Base-by-base conservation (phyloP, 1,140 invertebrate genomes). In the Latrodectus geometricus region DNA sequence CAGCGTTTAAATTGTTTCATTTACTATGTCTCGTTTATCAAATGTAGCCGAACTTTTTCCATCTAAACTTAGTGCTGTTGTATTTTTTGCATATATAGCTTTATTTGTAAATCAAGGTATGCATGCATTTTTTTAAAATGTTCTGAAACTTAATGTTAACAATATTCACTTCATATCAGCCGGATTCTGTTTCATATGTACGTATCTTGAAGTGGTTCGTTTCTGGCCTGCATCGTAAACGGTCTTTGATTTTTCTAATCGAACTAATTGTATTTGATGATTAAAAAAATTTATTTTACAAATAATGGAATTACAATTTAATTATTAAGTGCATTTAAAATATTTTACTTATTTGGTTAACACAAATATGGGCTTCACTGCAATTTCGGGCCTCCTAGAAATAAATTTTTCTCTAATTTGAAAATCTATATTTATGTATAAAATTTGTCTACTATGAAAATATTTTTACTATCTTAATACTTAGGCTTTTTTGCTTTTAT, bases 81-180 rank as follows among this genome's bases (percentile, higher is more conserved):
- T 97, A 89, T 97, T 97, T 91, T 90, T 95, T 49, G 91, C 95
- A 9, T 97, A 97, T 89, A 96, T 97, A 92, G 92, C 92, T 83
- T 91, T 96, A 20, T 96, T 96, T 90, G 94, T 96, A 50, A 95
- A 95, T 90, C 95, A 96, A 94, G 95, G 95, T 96, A 92, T 70
- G 50, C 83, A 66, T 81, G 72, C 21, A 65, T 76, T 52, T 77
- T 20, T 48, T 14, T 76, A 21, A 78, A 14, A 56, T 66, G 70
- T 54, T 20, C 54, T 66, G 68, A 15, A 5, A 50, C 61, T 85
- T 61, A 52, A 17, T 65, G 5, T 15, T n/a, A 49, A 14, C 35
- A 52, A 76, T 54, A n/a, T 54, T 56, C 65, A 78, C 8, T 8
- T 4, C 66, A 17, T 12, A 15, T 81, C 70, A 49, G 21, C n/a